Base-by-base conservation (phyloP, 2,113 vertebrate species). In the Rhabdomys dilectus region DNA sequence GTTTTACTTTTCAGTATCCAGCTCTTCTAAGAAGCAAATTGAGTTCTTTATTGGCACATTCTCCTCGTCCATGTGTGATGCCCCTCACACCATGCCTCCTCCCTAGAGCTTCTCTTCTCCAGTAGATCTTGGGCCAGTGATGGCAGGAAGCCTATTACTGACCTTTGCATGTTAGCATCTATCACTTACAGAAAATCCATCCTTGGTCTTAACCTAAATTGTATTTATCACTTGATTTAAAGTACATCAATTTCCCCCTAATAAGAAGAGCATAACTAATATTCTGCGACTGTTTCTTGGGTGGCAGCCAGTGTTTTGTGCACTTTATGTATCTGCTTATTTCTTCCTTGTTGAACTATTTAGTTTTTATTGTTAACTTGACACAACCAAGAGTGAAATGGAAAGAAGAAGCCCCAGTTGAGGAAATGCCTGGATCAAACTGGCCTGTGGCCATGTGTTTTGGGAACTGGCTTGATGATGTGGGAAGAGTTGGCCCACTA, bases 211-310 rank as follows among this genome's bases (percentile, higher is more conserved):
- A 62, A 53, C 36, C 48, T 75, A 13, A 60, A n/a, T 68, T 58
- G 36, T 89, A 86, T 85, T 85, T 80, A 85, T 34, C n/a, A 34
- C n/a, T 76, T 48, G n/a, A 60, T 89, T 75, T 62, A 75, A 56
- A 62, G 5, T 24, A 72, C 7, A 60, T 78, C 22, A 29, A 12
- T 75, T 66, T 77, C 88, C 77, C 70, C 56, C 58, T 85, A 58
- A 62, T 24, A 91, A 82, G 2, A 68, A 95, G 12, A 76, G 34
- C 17, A 48, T 90, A 58, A 68, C 31, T 68, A 48, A 84, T 66
- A 56, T 86, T 91, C 88, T 51, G 42, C 53, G 64, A n/a, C 36
- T 81, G 11, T 21, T 94, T 95, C 78, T 58, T n/a, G 62, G 72
- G 42, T 82, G 36, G 64, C 15, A 72, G 81, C 45, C 72, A 89